These are phyloP conservation scores for Hypotaenidia philippensis DNA, from an alignment of 2,797 vertebrate genomes.

Conservation along the genomic window DNA sequence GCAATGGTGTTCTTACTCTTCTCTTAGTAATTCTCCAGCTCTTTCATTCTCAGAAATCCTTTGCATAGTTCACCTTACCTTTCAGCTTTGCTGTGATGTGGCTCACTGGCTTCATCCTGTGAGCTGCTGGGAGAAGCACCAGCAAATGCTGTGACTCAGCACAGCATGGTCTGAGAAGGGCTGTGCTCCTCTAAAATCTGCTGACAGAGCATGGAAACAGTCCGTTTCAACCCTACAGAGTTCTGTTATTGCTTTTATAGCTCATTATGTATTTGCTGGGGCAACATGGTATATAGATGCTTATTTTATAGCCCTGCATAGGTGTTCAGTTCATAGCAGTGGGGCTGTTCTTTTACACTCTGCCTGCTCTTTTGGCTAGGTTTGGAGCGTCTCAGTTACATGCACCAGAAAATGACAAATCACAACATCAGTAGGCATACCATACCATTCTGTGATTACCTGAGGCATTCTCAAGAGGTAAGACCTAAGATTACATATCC, in stretches of 20 bases:
- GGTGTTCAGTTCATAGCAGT: background rate
- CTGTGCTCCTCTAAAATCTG: background rate
- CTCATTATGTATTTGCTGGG: background rate
- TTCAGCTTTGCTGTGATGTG: background rate
- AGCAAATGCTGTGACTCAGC: background rate
- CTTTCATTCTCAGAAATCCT: background rate
- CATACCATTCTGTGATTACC: constrained; percentile 69
- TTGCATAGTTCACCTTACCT: background rate
- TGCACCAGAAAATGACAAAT: constrained; percentile 80
- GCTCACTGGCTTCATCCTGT: background rate
- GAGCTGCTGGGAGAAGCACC: background rate
- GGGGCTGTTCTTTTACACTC: background rate
- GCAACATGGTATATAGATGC: background rate
- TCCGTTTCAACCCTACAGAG: background rate
- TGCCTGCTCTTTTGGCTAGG: constrained; percentile 76
- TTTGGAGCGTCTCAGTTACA: constrained; percentile 80
- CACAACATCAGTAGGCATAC: constrained; percentile 50
- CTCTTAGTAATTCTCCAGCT: background rate
- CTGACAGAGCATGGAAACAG: background rate
- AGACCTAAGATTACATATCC: background rate
- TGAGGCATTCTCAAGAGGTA: constrained; percentile 84
- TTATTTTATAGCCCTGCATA: background rate
- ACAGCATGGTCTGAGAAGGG: background rate
- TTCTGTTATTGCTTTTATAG: background rate
- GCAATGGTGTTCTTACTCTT: background rate